A percentile compares a stretch with the other conserved stretches of the same genome.
Evolutionary conservation across 2,888 invertebrate genomes (phyloP).

Genomic region (Drosophila mettleri): DNA sequence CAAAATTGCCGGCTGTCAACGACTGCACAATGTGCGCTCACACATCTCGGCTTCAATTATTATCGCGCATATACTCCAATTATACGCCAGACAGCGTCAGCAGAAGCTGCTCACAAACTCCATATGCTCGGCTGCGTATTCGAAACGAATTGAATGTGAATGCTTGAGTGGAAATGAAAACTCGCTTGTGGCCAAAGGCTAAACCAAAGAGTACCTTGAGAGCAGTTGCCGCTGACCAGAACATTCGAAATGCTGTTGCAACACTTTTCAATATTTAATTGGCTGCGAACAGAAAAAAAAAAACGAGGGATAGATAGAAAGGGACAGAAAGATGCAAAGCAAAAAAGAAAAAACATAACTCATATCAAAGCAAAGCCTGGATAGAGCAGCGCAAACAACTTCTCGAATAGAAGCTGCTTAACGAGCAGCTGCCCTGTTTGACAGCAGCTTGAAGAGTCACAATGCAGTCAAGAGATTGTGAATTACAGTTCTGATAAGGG

Average conservation of each 20-base stretch:
- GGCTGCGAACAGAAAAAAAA: constrained; percentile 21
- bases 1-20: background rate
- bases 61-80: background rate
- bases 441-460: background rate
- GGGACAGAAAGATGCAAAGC: background rate
- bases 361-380: constrained; percentile 6
- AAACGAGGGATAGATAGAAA: no score
- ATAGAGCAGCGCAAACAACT: constrained; percentile 7
- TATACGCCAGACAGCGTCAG: background rate
- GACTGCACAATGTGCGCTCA: constrained; percentile 4
- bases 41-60: background rate
- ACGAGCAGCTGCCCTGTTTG: constrained; percentile 4
- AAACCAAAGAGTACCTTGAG: constrained; percentile 8
- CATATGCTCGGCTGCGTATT: background rate
- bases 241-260: constrained; percentile 9
- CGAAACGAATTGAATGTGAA: background rate
- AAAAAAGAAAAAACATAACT: constrained; percentile 2
- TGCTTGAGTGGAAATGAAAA: constrained; percentile 1
- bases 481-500: no score
- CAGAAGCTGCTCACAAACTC: no score
- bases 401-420: background rate
- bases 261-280: constrained; percentile 69
- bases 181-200: constrained; percentile 14
- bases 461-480: background rate
- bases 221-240: constrained; percentile 1